Evolutionary conservation across 2,113 vertebrate species (phyloP), one percentile per base, ranked within the genome.

Genomic region (Neopipo cinnamomea): DNA sequence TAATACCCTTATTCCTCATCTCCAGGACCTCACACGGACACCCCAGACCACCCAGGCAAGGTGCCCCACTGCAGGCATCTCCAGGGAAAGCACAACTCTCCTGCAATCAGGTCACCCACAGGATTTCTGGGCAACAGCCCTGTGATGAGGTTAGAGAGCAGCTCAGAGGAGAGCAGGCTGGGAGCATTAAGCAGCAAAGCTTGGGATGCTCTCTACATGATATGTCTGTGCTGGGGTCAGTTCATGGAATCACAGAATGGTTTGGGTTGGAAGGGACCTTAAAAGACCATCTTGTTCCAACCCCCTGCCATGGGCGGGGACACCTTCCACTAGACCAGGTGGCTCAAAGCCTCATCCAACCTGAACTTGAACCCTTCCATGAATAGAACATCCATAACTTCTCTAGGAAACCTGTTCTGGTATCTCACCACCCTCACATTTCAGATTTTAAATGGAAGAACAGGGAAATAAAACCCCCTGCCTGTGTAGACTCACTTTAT

Each of bases 211-310:
- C 19, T 50, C 39, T 20, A 5, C 1, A 1, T 37, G 35, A 6
- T 4, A 15, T 23, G 5, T 10, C 28, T 0, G 0, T 31, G 30
- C 27, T 88, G 53, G 41, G 14, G 12, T 30, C 28, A 41, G 21
- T 13, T 27, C 16, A 35, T 20, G 41, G 63, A 62, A 27, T 16
- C 63, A 33, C 25, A 28, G 71, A 41, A 76, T 19, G 30, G 17
- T 47, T 76, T 62, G 30, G 6, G 63, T 31, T 55, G 71, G 12
- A 47, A 70, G 11, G 17, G 6, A 47, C 6, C 14, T 35, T 47
- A 6, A 62, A 62, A 76, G 14, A 31, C 30, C 17, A 47, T 13
- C n/a, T 22, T 19, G 9, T 27, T 70, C 20, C 55, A 76, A 25
- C 11, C 39, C 7, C n/a, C 24, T 62, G 30, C 11, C 14, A 62